Evolutionary conservation across 2,113 vertebrate species (phyloP).

Genomic region (Perca schrenkii): DNA sequence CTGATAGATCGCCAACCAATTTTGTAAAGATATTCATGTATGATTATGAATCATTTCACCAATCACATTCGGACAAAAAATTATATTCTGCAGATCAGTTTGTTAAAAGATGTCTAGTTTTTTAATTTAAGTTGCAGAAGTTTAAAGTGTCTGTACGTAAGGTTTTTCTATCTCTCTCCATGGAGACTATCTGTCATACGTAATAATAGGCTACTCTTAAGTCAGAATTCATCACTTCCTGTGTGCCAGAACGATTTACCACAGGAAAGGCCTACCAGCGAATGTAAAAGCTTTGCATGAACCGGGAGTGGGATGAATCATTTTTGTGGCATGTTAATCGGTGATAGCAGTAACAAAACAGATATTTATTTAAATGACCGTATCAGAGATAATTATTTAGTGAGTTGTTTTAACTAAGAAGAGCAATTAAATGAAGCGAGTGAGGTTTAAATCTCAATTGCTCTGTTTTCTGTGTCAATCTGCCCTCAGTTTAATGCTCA

Average conservation of each 20-base stretch:
- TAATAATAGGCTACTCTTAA: background rate
- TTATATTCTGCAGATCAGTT: background rate
- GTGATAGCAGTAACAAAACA: background rate
- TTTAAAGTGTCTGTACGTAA: background rate
- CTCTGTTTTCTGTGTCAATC: background rate
- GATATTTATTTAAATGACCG: constrained; percentile 10
- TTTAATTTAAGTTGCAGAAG: background rate
- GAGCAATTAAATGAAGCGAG: background rate
- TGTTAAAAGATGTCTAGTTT: background rate
- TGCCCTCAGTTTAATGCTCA: constrained; percentile 7
- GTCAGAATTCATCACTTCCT: background rate
- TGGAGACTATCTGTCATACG: background rate
- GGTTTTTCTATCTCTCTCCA: background rate
- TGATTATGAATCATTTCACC: no score
- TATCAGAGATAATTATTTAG: constrained; percentile 25
- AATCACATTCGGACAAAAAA: background rate
- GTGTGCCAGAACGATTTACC: background rate
- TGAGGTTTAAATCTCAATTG: background rate
- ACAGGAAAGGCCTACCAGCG: background rate
- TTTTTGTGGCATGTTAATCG: constrained; percentile 21
- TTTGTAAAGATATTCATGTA: background rate
- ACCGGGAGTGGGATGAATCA: constrained; percentile 4
- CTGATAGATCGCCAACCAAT: background rate
- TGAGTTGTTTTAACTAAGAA: background rate
- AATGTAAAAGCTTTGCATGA: constrained; percentile 2